Percentiles rank a stretch among this genome's conserved stretches.
Conservation (phyloP, 2,888 invertebrate species). For the Harpalus rubripes region DNA sequence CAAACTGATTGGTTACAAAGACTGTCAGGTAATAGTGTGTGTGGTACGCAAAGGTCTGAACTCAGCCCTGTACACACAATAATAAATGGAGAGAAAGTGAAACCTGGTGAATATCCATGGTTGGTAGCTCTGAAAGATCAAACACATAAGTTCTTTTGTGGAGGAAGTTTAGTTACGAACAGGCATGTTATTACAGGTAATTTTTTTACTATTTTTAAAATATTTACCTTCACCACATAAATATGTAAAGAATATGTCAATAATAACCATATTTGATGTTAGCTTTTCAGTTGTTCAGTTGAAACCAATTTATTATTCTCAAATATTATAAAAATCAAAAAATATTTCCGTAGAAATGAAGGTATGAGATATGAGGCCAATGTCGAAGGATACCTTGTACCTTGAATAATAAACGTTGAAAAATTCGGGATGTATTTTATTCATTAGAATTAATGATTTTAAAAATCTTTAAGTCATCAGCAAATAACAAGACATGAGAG, state of each 20-base stretch:
- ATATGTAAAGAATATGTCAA: background rate
- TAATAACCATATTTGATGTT: too few relatives aligned
- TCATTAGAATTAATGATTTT: too few relatives aligned
- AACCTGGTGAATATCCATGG: conserved; percentile 44
- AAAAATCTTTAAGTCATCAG: too few relatives aligned
- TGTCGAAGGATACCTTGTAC: too few relatives aligned
- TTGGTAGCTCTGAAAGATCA: conserved; percentile 15
- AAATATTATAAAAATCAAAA: too few relatives aligned
- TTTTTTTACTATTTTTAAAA: background rate
- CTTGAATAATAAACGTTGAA: too few relatives aligned
- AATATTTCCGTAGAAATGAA: too few relatives aligned
- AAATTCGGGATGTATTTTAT: too few relatives aligned
- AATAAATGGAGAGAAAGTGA: conserved; percentile 12
- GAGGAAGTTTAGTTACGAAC: conserved; percentile 24
- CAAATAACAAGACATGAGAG: too few relatives aligned
- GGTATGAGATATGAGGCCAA: too few relatives aligned
- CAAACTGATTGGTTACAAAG: conserved; percentile 1
- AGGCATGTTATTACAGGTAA: conserved; percentile 46
- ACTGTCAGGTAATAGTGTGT: background rate
- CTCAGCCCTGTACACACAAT: background rate
- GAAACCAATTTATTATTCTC: too few relatives aligned
- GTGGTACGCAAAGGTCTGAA: background rate
- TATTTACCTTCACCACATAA: background rate
- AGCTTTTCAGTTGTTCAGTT: too few relatives aligned
- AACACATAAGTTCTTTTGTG: conserved; percentile 5